A percentile compares a stretch with the other conserved stretches of the same genome.
phyloP scores from a whole-genome alignment of 2,797 vertebrate genomes.

The Bufotes viridis region DNA sequence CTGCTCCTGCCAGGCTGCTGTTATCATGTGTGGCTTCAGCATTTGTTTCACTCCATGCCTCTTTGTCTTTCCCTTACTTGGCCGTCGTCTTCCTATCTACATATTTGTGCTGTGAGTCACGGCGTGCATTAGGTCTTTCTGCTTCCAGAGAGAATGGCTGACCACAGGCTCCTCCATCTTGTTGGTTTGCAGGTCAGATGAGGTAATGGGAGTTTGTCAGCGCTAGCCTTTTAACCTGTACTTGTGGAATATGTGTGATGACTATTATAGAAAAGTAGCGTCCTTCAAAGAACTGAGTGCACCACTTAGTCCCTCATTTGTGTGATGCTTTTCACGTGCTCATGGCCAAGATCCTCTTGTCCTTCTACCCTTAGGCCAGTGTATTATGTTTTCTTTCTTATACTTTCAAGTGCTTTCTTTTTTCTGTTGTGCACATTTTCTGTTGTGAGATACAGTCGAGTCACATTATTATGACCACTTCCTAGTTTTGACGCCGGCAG shows the following conservation, averaged over 20 bases:
- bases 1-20: not conserved
- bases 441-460: too few species aligned
- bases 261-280: not conserved
- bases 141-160: constrained; percentile 17
- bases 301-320: not conserved
- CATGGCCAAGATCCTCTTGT: not conserved
- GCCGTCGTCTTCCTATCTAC: constrained; percentile 27
- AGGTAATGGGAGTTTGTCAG: not conserved
- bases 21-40: not conserved
- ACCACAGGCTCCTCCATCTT: constrained; percentile 16
- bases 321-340: not conserved
- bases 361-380: not conserved
- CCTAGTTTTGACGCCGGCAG: too few species aligned
- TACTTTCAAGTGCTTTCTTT: too few species aligned
- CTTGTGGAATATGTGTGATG: not conserved
- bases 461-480: too few species aligned
- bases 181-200: constrained; percentile 16
- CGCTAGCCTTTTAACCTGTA: not conserved
- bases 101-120: constrained; percentile 43
- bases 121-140: constrained; percentile 14
- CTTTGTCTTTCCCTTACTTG: constrained; percentile 10
- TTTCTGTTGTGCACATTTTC: too few species aligned
- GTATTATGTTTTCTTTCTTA: not conserved
- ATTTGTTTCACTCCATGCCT: not conserved
- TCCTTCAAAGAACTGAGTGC: not conserved